These are phyloP conservation scores for Vidua chalybeata DNA, from an alignment of 2,113 vertebrate species.

Conservation along the genomic window DNA sequence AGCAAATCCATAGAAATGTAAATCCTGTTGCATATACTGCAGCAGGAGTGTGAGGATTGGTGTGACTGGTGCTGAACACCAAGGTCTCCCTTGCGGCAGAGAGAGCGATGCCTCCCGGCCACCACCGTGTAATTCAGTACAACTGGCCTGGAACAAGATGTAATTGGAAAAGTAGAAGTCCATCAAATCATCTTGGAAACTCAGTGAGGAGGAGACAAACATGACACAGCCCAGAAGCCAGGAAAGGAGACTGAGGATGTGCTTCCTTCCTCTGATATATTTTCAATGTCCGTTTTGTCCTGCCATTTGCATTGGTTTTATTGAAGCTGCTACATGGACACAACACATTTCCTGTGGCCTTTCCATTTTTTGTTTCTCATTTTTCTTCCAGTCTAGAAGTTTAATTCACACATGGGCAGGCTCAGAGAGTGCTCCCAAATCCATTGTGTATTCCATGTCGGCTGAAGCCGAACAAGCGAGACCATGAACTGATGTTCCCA, in stretches of 20 bases:
- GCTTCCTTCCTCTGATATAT: not conserved
- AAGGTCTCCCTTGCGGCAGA: not conserved
- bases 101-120: rapidly evolving
- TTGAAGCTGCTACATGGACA: not conserved
- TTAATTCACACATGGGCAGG: not conserved
- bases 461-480: not conserved
- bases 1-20: not conserved
- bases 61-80: not conserved
- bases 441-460: not conserved
- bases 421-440: not conserved
- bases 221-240: not conserved
- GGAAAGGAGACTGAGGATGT: not conserved
- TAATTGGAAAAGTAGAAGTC: not conserved
- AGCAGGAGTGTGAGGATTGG: not conserved
- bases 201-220: not conserved
- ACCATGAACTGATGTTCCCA: not conserved
- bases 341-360: not conserved
- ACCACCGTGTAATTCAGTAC: not conserved
- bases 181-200: not conserved
- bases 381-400: not conserved
- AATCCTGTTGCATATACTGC: not conserved
- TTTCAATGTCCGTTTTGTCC: rapidly evolving
- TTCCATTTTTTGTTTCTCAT: not conserved
- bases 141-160: not conserved
- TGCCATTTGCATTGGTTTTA: not conserved